These are phyloP conservation scores for Andrena bucephala DNA, from an alignment of 2,888 invertebrate species.

Conservation along the genomic window DNA sequence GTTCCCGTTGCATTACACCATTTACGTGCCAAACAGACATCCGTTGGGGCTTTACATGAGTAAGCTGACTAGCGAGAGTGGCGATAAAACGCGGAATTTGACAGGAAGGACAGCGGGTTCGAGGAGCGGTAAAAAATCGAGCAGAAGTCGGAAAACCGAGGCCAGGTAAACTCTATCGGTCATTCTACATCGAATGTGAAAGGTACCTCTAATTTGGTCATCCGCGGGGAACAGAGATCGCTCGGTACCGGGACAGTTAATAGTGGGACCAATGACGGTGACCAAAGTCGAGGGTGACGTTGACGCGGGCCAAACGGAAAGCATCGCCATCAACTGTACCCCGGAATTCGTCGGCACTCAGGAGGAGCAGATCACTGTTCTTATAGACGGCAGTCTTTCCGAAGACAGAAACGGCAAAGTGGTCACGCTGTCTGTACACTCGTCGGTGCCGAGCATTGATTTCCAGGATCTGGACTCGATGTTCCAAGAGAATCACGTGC, in stretches of 20 bases:
- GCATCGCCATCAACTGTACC: constrained; percentile 81
- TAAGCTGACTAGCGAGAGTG: not conserved
- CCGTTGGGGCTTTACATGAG: constrained; percentile 29
- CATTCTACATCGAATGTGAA: not conserved
- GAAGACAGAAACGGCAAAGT: constrained; percentile 86
- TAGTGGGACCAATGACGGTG: constrained; percentile 82
- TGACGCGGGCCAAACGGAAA: constrained; percentile 77
- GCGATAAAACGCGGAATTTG: constrained; percentile 34
- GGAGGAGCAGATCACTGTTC: constrained; percentile 81
- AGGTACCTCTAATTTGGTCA: not conserved
- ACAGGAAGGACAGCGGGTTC: not conserved
- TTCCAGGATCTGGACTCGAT: constrained; percentile 87
- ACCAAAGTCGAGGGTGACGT: constrained; percentile 81
- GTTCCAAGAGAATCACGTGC: constrained; percentile 87
- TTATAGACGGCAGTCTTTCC: constrained; percentile 83
- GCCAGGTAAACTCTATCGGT: constrained; percentile 31
- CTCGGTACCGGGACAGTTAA: constrained; percentile 60
- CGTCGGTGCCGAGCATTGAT: constrained; percentile 87
- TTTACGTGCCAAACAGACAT: constrained; percentile 4
- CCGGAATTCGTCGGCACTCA: constrained; percentile 80
- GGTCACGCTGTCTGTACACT: constrained; percentile 86
- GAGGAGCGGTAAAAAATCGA: constrained; percentile 67
- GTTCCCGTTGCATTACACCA: constrained; percentile 86
- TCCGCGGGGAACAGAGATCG: not conserved
- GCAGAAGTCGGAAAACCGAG: constrained; percentile 40